phyloP scores from a whole-genome alignment of 2,113 vertebrate species.

The Ochotona curzoniae region DNA sequence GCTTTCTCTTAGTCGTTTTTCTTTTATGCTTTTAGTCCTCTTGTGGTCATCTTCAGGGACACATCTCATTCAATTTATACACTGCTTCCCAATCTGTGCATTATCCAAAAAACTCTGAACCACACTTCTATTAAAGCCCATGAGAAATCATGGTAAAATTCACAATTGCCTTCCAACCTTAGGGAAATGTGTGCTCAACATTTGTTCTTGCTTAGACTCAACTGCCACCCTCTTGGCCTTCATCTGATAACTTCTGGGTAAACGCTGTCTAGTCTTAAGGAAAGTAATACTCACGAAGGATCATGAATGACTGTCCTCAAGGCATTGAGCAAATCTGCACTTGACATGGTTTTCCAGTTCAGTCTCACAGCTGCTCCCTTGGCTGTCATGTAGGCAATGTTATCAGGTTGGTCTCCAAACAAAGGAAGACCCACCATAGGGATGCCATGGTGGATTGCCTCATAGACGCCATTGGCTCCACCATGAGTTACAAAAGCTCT shows the following conservation, averaged over 20 bases:
- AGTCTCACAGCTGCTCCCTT: constrained; percentile 87
- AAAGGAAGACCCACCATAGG: constrained; percentile 90
- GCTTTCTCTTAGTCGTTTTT: too few relatives aligned
- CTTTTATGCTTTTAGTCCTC: not conserved
- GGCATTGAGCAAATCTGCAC: constrained; percentile 85
- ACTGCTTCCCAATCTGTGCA: not conserved
- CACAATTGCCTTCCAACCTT: too few relatives aligned
- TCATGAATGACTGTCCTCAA: constrained; percentile 88
- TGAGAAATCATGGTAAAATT: too few relatives aligned
- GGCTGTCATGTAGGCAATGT: constrained; percentile 84
- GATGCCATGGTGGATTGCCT: constrained; percentile 84
- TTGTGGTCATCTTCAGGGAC: not conserved
- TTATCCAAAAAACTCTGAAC: not conserved
- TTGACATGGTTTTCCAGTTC: constrained; percentile 83
- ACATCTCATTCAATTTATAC: not conserved
- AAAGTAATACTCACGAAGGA: constrained; percentile 85
- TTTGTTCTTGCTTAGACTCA: too few relatives aligned
- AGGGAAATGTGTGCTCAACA: too few relatives aligned
- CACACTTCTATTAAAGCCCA: too few relatives aligned
- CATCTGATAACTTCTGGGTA: not conserved
- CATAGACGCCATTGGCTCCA: constrained; percentile 91
- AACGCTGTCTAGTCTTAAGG: not conserved
- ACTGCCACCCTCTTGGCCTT: not conserved
- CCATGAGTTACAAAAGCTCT: constrained; percentile 91
- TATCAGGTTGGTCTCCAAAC: constrained; percentile 89